phyloP scores from a whole-genome alignment of 1,140 invertebrate species.

The Oryctes rhinoceros region DNA sequence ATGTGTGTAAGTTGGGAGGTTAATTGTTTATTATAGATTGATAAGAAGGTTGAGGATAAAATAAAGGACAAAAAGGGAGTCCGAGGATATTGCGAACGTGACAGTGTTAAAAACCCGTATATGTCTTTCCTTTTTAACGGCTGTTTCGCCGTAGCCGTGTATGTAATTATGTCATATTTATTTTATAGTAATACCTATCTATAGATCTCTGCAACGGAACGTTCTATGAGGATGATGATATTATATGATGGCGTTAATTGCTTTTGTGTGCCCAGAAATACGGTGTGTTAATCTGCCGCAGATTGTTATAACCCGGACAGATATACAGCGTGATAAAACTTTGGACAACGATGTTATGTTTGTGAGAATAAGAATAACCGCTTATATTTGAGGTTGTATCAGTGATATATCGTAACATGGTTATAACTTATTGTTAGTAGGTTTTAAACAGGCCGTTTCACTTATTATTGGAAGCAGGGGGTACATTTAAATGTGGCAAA shows the following conservation, averaged over 20 bases:
- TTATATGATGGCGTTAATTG: background rate
- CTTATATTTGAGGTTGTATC: too few species aligned
- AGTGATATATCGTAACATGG: too few species aligned
- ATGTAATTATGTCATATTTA: conserved; percentile 21
- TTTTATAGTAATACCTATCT: conserved; percentile 27
- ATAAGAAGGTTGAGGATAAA: conserved; percentile 10
- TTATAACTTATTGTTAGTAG: too few species aligned
- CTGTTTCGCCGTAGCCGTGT: background rate
- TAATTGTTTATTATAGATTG: conserved; percentile 37
- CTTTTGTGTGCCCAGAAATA: background rate
- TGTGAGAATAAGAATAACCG: too few species aligned
- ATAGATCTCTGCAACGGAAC: background rate
- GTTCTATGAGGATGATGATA: background rate
- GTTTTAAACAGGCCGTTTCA: too few species aligned
- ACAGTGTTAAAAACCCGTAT: background rate
- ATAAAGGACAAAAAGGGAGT: background rate
- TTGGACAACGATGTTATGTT: too few species aligned
- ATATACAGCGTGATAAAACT: too few species aligned
- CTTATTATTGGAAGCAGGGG: too few species aligned
- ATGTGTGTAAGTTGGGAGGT: background rate
- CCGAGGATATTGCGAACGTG: background rate
- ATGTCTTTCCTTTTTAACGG: background rate
- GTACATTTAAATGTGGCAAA: too few species aligned
- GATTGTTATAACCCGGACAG: background rate
- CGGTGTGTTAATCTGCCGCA: background rate